Base-by-base conservation (phyloP, 2,797 vertebrate species). In the Neoniphon sammara region DNA sequence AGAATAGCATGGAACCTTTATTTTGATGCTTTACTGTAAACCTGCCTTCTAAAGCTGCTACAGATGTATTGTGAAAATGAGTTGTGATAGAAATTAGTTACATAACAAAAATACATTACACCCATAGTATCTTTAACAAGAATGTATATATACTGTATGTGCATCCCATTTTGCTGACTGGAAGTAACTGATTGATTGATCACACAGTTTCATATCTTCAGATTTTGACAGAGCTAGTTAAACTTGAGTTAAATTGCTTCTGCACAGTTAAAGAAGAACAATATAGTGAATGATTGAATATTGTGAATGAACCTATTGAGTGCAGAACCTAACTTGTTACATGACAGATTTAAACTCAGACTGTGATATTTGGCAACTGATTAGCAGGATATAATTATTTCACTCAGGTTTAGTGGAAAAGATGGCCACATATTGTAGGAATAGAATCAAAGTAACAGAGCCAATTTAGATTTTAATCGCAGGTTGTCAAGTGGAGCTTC, bases 401-500 rank as follows among this genome's bases (percentile, higher is more conserved):
- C 52, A 55, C 17, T 75, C 21, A 60, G n/a, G 58, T 63, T 81
- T 61, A 20, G 34, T 11, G 20, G 44, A 56, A 17, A 54, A 73
- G 42, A 63, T 50, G 50, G 27, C 53, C 49, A 54, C 27, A 9
- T 61, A 23, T 39, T 50, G 31, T n/a, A 58, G 39, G 73, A 31
- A 80, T 21, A 20, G 59, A 80, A 76, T 71, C 57, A 63, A 66
- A 66, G 30, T 31, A 27, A 11, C 6, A 25, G 73, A 55, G 77
- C 12, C 61, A 62, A 72, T 88, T 85, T 71, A 36, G 73, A 70
- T 79, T 59, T 30, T 85, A 78, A 86, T 79, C 86, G 74, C 78
- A 73, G 77, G 78, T 75, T 82, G 74, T 84, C 75, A 75, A 72
- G 83, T 79, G 54, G 69, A 82, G 78, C 82, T 89, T 84, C 82